Percentiles rank a stretch among this genome's conserved stretches.
phyloP scores from a whole-genome alignment of 2,113 vertebrate species.

The Camelus dromedarius region DNA sequence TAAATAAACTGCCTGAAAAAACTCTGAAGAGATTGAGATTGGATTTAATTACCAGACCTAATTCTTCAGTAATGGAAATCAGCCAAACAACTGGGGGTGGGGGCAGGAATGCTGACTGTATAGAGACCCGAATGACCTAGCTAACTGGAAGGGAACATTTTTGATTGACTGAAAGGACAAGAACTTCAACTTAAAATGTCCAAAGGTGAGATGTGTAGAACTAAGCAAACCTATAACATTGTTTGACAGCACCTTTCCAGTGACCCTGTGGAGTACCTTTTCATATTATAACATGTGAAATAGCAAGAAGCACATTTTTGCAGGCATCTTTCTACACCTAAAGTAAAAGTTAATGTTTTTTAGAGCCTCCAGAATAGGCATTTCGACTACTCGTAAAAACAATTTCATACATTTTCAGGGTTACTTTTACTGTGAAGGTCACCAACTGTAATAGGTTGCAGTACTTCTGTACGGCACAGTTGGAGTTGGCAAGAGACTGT shows the following conservation, averaged over 20 bases:
- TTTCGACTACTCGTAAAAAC: conserved; percentile 40
- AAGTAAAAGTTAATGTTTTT: conserved; percentile 31
- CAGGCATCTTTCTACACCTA: background rate
- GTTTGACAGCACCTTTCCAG: background rate
- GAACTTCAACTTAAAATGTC: conserved; percentile 58
- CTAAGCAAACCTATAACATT: conserved; percentile 9
- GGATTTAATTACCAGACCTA: conserved; percentile 63
- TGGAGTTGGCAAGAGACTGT: background rate
- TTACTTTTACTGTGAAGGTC: conserved; percentile 35
- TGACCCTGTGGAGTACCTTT: background rate
- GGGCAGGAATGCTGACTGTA: conserved; percentile 20
- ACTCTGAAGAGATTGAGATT: conserved; percentile 20
- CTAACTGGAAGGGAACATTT: conserved; percentile 75
- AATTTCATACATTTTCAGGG: background rate
- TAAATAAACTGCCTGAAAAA: conserved; percentile 55
- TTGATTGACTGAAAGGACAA: conserved; percentile 68
- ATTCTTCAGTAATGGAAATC: conserved; percentile 68
- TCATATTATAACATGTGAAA: background rate
- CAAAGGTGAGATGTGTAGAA: background rate
- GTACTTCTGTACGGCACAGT: conserved; percentile 36
- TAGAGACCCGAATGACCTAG: background rate
- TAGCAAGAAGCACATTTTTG: background rate
- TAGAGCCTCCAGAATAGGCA: background rate
- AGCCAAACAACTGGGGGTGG: conserved; percentile 11
- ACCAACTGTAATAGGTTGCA: conserved; percentile 47